Evolutionary conservation across 2,888 invertebrate species (phyloP).

Genomic region (Agrochola litura): DNA sequence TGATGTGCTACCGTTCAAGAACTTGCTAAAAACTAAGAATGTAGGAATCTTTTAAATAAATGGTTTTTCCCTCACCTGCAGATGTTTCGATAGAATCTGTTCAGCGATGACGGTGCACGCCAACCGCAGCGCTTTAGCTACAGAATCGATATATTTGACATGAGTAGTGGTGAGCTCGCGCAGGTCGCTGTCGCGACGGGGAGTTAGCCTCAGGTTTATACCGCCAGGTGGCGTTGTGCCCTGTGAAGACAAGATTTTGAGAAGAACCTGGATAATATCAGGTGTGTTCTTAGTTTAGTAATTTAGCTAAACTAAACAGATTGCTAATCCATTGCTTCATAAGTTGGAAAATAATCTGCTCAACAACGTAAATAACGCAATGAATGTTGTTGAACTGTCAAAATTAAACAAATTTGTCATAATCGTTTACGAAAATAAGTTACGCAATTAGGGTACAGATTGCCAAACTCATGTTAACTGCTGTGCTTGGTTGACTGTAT

Average conservation of each 20-base stretch:
- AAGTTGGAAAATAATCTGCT: no score
- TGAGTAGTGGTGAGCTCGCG: conserved; percentile 89
- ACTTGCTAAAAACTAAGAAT: no score
- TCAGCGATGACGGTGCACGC: conserved; percentile 90
- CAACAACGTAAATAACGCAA: no score
- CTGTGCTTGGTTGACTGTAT: neutral
- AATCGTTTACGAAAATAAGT: no score
- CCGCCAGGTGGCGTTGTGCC: conserved; percentile 91
- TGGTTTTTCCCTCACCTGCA: conserved; percentile 81
- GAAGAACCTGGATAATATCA: neutral
- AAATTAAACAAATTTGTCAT: no score
- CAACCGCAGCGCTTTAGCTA: conserved; percentile 89
- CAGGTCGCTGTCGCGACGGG: conserved; percentile 88
- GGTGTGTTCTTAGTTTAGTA: neutral
- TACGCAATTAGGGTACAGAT: no score
- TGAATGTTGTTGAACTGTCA: no score
- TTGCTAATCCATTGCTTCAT: no score
- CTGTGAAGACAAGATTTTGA: conserved; percentile 67
- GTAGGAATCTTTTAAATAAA: neutral
- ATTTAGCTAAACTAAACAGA: no score
- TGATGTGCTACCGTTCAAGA: neutral
- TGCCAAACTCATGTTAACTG: no score
- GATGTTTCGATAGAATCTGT: conserved; percentile 89
- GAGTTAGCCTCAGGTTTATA: conserved; percentile 89
- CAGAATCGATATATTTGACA: conserved; percentile 90